These are phyloP conservation scores for Poecilia velifera DNA, from an alignment of 2,797 vertebrate species.

Conservation along the genomic window DNA sequence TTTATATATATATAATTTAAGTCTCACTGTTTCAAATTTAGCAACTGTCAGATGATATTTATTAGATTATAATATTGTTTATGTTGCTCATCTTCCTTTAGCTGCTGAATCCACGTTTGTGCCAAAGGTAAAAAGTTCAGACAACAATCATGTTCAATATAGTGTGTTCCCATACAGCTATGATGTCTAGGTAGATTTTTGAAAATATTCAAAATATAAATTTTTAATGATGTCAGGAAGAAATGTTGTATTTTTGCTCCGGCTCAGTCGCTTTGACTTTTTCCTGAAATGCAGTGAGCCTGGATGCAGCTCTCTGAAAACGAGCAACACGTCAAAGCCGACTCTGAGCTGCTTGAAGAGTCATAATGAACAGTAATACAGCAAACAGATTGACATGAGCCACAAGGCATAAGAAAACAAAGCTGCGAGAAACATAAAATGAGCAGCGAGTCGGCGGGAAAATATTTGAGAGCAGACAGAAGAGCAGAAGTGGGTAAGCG, in stretches of 20 bases:
- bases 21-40: too few species aligned
- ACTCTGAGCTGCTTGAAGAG: constrained; percentile 45
- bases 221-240: neutral
- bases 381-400: constrained; percentile 19
- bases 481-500: constrained; percentile 25
- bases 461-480: constrained; percentile 27
- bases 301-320: constrained; percentile 20
- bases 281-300: neutral
- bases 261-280: neutral
- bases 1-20: too few species aligned
- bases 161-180: neutral
- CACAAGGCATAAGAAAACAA: constrained; percentile 33
- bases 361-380: constrained; percentile 26
- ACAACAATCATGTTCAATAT: neutral
- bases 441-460: constrained; percentile 26
- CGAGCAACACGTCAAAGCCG: constrained; percentile 25
- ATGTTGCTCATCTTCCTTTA: neutral
- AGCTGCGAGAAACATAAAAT: constrained; percentile 15
- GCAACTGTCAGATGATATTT: neutral
- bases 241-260: neutral
- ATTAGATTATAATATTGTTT: neutral
- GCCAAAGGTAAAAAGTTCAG: neutral
- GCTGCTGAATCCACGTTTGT: neutral
- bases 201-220: neutral
- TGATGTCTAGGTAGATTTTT: neutral